Conservation (phyloP, 2,797 vertebrate genomes). For the Sebastes nivosus region DNA sequence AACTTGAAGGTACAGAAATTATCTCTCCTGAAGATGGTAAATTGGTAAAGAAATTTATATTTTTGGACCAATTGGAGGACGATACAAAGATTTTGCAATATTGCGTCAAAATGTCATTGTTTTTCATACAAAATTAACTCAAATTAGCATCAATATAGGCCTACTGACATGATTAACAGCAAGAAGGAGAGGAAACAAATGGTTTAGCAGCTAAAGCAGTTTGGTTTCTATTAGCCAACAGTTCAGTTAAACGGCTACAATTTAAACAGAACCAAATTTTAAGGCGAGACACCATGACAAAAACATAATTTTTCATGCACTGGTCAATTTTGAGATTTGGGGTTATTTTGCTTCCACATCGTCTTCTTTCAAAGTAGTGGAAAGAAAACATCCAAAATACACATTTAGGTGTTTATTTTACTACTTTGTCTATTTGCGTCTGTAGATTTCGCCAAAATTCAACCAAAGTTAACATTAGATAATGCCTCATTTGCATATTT, state of each 20-base stretch:
- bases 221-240: neutral
- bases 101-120: neutral
- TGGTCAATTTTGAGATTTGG: no score
- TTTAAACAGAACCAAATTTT: neutral
- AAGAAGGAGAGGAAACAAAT: neutral
- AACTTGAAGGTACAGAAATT: fast-evolving
- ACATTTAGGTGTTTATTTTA: no score
- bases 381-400: no score
- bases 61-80: neutral
- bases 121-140: neutral
- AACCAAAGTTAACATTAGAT: no score
- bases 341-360: no score
- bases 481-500: no score
- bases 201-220: neutral
- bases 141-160: neutral
- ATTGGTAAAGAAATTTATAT: neutral
- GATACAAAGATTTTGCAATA: neutral
- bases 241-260: neutral
- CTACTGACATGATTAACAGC: neutral
- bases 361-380: no score
- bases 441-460: no score
- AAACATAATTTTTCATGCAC: no score
- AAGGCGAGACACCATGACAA: no score
- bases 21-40: neutral
- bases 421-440: no score